Evolutionary conservation across 2,797 vertebrate genomes (phyloP), one percentile per base, ranked within the genome.

Genomic region (Toxotes lorentzi): DNA sequence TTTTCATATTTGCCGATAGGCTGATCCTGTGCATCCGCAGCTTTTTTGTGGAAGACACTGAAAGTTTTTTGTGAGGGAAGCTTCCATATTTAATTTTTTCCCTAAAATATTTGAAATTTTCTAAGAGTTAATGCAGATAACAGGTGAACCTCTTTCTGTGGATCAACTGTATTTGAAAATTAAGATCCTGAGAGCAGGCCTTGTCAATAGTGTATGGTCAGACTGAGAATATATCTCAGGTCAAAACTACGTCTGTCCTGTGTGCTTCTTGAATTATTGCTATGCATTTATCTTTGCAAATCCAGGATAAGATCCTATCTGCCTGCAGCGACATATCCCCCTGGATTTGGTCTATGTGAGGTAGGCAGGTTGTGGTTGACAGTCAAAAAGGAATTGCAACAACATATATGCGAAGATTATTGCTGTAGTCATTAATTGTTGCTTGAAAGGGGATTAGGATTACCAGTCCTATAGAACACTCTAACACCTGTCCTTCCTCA

Each of bases 1-100:
- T 90, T 88, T 83, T 91, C 87, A 76, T 91, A 91, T 94, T 93
- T 93, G 94, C 92, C 90, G 92, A 94, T 91, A 95, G 94, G 93
- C 94, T 94, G 93, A 94, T 95, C 87, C 91, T 88, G 88, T 88
- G 89, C 87, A 79, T 91, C 92, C 75, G 73, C 75, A 89, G 88
- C 88, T 94, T 94, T 30, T 91, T 91, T 90, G 85, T 82, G 53
- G 70, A 91, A 93, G 80, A 88, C 84, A 91, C 82, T 91, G 59
- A 90, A 92, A 92, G 81, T 92, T 92, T 30, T 87, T 79, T 76
- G 69, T 85, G 70, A 54, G 34, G 65, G 65, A 74, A 71, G 60
- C 77, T 27, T 79, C 56, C 72, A 83, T 86, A 73, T 90, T 76
- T 70, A 7, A 65, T 57, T 57, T 67, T 64, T 68, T 62, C 5